Evolutionary conservation across 2,797 vertebrate species (phyloP), one percentile per base, ranked within the genome.

Genomic region (Danio kyathit): DNA sequence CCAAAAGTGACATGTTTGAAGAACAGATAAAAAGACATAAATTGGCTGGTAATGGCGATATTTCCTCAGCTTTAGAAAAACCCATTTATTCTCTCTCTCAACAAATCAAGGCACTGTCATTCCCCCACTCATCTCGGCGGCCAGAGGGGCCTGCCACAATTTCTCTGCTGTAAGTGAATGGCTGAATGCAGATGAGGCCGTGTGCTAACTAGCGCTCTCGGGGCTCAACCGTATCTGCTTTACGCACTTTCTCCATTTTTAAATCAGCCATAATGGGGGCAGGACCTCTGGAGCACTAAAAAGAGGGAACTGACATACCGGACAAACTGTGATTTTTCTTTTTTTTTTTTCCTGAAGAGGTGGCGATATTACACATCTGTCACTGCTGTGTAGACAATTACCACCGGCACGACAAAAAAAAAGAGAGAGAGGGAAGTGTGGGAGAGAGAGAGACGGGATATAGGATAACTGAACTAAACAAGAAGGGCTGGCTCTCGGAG

Each of bases 1-100:
- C 96, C 96, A 96, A 96, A 99, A 99, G 96, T 98, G 97, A 98
- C 97, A 99, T 96, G 96, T 99, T 97, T 98, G 96, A 98, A 96
- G 96, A 97, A 97, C 96, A 97, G 97, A 99, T 99, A 97, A 99
- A 98, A 97, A 96, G 96, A 96, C 95, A 95, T 96, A 99, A 99
- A 99, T 99, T 99, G 97, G 96, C 95, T 94, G 94, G 96, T 98
- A 99, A 99, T 96, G 96, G 96, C 95, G 95, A 99, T 98, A 99
- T 99, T 98, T 99, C 96, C 96, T 97, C 96, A 96, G 97, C 97
- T 97, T 97, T 96, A 96, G 96, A 98, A 98, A 98, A 99, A 98
- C 96, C 97, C 97, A 99, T 99, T 99, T 99, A 98, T 97, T 97
- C 96, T 96, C 95, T 95, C 96, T 97, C 96, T 98, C 97, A 96